These are phyloP conservation scores for Sebastes reedi DNA, from an alignment of 2,797 vertebrate genomes.

Conservation along the genomic window DNA sequence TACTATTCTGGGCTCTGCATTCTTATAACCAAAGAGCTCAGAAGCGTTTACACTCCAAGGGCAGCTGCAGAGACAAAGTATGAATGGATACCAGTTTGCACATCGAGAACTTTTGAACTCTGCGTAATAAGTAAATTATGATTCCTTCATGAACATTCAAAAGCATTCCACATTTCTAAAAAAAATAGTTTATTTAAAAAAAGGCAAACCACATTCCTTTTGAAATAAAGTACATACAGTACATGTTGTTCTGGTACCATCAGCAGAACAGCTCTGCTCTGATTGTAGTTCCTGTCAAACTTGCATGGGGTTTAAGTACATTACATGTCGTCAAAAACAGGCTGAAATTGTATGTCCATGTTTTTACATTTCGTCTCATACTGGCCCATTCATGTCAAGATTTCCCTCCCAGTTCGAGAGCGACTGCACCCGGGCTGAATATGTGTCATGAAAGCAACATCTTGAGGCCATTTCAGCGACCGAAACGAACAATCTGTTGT, in stretches of 20 bases:
- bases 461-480: constrained; percentile 32
- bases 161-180: background rate
- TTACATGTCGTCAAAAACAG: constrained; percentile 6
- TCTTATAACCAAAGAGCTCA: background rate
- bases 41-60: background rate
- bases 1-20: background rate
- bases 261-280: background rate
- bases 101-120: background rate
- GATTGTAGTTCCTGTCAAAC: background rate
- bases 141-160: background rate
- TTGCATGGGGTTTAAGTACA: background rate
- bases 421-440: background rate
- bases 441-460: constrained; percentile 30
- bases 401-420: constrained; percentile 14
- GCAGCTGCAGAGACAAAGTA: background rate
- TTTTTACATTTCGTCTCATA: background rate
- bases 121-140: background rate
- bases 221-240: background rate
- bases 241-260: background rate
- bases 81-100: background rate
- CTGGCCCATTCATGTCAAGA: background rate
- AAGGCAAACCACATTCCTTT: background rate
- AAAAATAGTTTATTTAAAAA: background rate
- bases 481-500: constrained; percentile 30
- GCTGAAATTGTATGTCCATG: background rate